phyloP scores from a whole-genome alignment of 2,797 vertebrate species.

The Melanotaenia maccullochi region DNA sequence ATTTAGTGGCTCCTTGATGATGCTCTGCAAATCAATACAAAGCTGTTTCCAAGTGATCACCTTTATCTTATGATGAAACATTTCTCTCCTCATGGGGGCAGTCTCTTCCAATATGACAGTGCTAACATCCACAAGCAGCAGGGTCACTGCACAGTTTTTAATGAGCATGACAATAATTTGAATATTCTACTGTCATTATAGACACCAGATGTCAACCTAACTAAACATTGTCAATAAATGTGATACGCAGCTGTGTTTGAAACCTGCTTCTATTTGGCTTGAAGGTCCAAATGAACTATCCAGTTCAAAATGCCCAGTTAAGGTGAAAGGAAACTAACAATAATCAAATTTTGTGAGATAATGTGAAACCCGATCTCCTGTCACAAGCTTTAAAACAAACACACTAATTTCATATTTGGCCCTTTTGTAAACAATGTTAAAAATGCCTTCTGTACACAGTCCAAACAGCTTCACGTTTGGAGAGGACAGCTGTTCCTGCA shows the following conservation, averaged over 20 bases:
- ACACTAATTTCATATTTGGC: background rate
- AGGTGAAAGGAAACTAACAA: no score
- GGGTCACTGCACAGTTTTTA: background rate
- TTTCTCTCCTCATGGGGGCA: background rate
- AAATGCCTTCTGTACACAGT: background rate
- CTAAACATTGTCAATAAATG: background rate
- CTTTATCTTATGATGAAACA: background rate
- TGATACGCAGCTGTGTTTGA: no score
- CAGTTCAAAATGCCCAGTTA: background rate
- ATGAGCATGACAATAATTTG: background rate
- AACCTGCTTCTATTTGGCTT: no score
- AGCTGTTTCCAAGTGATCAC: background rate
- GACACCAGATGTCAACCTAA: background rate
- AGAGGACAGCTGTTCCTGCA: constrained; percentile 20
- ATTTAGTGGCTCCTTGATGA: background rate
- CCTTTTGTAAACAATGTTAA: background rate
- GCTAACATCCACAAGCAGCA: background rate
- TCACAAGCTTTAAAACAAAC: constrained; percentile 3
- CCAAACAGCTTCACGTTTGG: constrained; percentile 5
- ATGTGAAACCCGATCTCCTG: background rate
- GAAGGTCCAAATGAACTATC: background rate
- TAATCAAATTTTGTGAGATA: no score
- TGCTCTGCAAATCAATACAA: background rate
- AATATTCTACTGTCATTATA: background rate
- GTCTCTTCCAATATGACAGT: background rate